Evolutionary conservation across 1,140 invertebrate genomes (phyloP), one percentile per base, ranked within the genome.

Genomic region (Drosophila tristis): DNA sequence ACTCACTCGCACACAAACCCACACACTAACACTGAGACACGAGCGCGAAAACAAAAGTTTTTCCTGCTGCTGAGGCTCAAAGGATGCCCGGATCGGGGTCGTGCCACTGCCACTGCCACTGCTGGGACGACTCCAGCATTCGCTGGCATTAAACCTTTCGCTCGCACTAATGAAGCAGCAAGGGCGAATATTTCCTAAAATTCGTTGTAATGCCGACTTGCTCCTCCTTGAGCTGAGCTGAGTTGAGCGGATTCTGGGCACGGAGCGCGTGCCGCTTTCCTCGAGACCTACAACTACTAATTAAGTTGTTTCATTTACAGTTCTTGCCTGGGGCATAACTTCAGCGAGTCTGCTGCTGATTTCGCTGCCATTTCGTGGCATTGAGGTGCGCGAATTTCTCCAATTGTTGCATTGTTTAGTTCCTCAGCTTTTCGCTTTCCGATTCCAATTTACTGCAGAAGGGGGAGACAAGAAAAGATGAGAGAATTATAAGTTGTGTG

Each of bases 251-350:
- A 70, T 70, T 68, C 44, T 15, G 51, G 57, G 68, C 70, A 50
- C 67, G 49, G 43, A 31, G 64, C 70, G 65, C 70, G 65, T 54
- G 67, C 64, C 47, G 67, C 64, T 70, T 71, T 60, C 58, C 57
- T 51, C 54, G 74, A 78, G 75, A 77, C 63, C 63, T 61, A 51
- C 66, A 78, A 66, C 82, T 78, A 77, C 87, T 90, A 90, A 90
- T 90, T 90, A 90, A 90, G 80, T 90, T 90, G 87, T 90, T 90
- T 84, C 82, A 84, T 82, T 82, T 80, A 74, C 72, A 68, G 60
- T 87, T 87, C 79, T 87, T 86, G 79, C 82, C 78, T 59, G 58
- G 67, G 54, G 81, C 81, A 86, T 78, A 86, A 86, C 82, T 87
- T 82, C 78, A 53, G 13, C 43, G 50, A 53, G 49, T 62, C 29